Evolutionary conservation across 2,888 invertebrate genomes (phyloP).

Genomic region (Bimastos eiseni): DNA sequence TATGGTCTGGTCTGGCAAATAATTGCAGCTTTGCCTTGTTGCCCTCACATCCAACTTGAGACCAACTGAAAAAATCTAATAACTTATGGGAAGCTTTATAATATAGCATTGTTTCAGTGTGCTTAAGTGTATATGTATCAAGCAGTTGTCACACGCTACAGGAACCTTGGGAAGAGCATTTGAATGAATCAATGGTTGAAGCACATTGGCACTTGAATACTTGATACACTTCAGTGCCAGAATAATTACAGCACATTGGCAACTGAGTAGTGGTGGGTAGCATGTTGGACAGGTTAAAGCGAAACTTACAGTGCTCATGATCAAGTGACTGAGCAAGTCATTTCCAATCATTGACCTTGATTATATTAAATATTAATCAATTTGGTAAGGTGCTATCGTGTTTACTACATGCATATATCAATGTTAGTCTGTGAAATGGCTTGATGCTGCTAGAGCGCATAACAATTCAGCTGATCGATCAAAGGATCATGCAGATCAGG

Average conservation of each 20-base stretch:
- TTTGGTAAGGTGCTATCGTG: neutral
- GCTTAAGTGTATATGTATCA: too few species aligned
- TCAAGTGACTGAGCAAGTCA: neutral
- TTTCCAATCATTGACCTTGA: neutral
- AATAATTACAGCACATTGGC: too few species aligned
- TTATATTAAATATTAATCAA: neutral
- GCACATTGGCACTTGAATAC: too few species aligned
- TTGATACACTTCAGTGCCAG: too few species aligned
- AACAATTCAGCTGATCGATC: too few species aligned
- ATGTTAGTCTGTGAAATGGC: neutral
- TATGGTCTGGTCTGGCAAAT: neutral
- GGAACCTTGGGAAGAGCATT: too few species aligned
- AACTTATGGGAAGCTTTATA: neutral
- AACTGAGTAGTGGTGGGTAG: neutral
- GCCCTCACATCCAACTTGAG: neutral
- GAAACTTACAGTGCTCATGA: neutral
- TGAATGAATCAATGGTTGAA: too few species aligned
- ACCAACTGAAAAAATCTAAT: neutral
- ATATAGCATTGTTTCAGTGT: neutral
- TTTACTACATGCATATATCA: neutral
- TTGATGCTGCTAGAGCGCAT: too few species aligned
- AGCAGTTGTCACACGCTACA: too few species aligned
- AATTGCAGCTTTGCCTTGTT: too few species aligned
- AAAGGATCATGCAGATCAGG: too few species aligned
- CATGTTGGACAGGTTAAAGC: neutral